Evolutionary conservation across 2,888 invertebrate genomes (phyloP).

Genomic region (Drosophila longiperda): DNA sequence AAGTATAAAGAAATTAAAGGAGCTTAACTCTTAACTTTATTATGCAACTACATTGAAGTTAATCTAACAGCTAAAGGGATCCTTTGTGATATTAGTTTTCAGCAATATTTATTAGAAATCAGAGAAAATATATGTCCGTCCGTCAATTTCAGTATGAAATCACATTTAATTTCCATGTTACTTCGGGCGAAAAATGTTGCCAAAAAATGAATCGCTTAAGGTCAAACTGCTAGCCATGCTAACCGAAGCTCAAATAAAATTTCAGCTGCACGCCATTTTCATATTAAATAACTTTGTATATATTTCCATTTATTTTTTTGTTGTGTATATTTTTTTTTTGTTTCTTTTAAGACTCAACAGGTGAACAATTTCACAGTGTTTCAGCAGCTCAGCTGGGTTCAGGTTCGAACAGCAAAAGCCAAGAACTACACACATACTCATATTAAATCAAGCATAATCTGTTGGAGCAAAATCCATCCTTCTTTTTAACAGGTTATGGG

Average conservation of each 20-base stretch:
- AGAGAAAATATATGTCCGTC: constrained; percentile 24
- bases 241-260: constrained; percentile 72
- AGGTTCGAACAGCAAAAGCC: constrained; percentile 27
- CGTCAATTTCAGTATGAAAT: constrained; percentile 60
- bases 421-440: constrained; percentile 25
- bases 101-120: background rate
- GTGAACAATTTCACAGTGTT: constrained; percentile 69
- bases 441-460: constrained; percentile 22
- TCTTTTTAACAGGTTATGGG: too few relatives aligned
- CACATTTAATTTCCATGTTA: constrained; percentile 60
- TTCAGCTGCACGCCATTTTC: constrained; percentile 75
- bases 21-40: background rate
- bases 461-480: too few relatives aligned
- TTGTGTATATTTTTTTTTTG: constrained; percentile 40
- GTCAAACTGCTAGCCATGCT: constrained; percentile 50
- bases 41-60: background rate
- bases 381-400: constrained; percentile 18
- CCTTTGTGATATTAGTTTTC: background rate
- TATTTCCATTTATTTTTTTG: constrained; percentile 44
- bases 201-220: constrained; percentile 64
- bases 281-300: constrained; percentile 80
- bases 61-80: background rate
- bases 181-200: constrained; percentile 32
- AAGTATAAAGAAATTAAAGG: background rate
- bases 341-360: constrained; percentile 64